A percentile compares a stretch with the other conserved stretches of the same genome.
Conservation (phyloP, 2,113 vertebrate species). For the Brienomyrus brachyistius region DNA sequence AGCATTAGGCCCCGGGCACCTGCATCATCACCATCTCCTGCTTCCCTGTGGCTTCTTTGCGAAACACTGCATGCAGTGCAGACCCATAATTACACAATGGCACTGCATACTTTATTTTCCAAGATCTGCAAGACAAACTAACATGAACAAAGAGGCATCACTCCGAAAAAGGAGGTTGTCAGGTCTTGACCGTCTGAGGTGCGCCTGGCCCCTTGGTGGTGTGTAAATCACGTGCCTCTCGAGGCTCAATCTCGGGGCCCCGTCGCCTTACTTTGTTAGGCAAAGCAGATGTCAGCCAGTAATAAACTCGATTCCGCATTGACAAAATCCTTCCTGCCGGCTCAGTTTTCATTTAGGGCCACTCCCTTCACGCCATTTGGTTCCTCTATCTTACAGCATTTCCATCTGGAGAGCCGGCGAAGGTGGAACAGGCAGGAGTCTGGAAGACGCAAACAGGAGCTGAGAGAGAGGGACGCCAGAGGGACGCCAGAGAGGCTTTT, state of each 20-base stretch:
- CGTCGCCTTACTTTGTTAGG: neutral
- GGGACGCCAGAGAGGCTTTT: neutral
- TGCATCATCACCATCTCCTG: neutral
- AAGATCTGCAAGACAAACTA: neutral
- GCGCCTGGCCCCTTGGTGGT: neutral
- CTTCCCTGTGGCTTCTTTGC: neutral
- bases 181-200: neutral
- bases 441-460: neutral
- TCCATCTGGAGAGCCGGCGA: conserved; percentile 3
- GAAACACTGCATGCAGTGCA: neutral
- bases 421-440: neutral
- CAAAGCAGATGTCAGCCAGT: neutral
- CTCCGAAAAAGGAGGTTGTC: neutral
- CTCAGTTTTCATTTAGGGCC: neutral
- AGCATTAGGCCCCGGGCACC: neutral
- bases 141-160: neutral
- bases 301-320: neutral
- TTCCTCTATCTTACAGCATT: neutral
- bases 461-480: neutral
- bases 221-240: neutral
- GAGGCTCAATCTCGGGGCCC: neutral
- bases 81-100: neutral
- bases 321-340: neutral
- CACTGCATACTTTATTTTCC: neutral
- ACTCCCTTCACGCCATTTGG: neutral